These are phyloP conservation scores for Cephalopterus ornatus DNA, from an alignment of 2,113 vertebrate species.

Conservation along the genomic window DNA sequence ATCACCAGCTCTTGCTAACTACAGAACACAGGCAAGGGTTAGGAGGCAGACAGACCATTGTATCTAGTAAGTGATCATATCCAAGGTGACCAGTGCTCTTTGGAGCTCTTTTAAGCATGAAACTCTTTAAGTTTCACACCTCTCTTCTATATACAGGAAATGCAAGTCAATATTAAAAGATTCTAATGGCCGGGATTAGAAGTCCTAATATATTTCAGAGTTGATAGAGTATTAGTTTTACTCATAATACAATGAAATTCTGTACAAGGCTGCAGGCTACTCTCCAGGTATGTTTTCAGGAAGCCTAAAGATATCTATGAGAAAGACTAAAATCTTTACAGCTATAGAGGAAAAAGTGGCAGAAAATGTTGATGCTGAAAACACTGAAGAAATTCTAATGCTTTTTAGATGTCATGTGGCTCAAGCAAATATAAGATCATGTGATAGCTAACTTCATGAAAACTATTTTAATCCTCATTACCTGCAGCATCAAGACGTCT, in stretches of 20 bases:
- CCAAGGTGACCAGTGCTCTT: not conserved
- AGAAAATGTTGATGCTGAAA: not conserved
- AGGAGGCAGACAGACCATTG: not conserved
- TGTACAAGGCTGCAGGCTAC: not conserved
- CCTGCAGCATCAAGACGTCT: not conserved
- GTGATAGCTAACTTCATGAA: not conserved
- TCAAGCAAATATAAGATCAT: not conserved
- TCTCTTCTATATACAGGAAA: not conserved
- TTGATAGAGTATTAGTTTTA: not conserved
- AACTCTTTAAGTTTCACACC: not conserved
- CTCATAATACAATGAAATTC: not conserved
- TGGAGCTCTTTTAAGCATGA: not conserved
- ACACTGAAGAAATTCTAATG: not conserved
- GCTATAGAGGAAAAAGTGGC: not conserved
- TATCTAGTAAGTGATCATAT: not conserved
- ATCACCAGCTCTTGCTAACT: not conserved
- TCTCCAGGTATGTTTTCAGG: not conserved
- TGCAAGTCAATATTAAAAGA: not conserved
- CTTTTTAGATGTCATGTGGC: not conserved
- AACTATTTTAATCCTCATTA: not conserved
- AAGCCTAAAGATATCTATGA: not conserved
- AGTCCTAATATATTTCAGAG: not conserved
- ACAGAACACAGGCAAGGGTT: not conserved
- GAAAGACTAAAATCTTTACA: not conserved
- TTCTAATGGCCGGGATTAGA: not conserved